phyloP scores from a whole-genome alignment of 2,113 vertebrate species.

The Brienomyrus longianalis region DNA sequence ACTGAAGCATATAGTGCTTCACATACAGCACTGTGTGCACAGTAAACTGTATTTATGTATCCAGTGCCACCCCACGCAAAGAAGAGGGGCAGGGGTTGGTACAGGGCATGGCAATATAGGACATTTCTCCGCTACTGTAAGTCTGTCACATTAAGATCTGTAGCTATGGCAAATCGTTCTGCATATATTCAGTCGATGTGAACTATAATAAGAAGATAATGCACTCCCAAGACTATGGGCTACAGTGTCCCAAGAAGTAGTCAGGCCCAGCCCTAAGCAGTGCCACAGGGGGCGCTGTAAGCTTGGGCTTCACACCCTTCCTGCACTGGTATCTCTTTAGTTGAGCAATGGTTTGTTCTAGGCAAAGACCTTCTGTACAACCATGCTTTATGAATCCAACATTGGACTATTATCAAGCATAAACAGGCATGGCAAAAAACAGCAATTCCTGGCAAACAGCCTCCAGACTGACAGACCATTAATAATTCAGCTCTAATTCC shows the following conservation, averaged over 20 bases:
- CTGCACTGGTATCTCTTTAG: not conserved
- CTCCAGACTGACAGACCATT: not conserved
- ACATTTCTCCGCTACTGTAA: not conserved
- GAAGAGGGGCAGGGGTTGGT: not conserved
- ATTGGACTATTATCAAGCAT: not conserved
- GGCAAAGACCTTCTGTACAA: not conserved
- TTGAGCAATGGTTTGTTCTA: not conserved
- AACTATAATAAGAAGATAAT: not conserved
- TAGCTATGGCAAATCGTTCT: not conserved
- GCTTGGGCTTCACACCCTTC: not conserved
- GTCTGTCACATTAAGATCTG: not conserved
- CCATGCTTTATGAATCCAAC: not conserved
- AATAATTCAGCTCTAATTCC: constrained; percentile 14
- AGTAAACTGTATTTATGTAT: not conserved
- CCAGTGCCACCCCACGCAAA: not conserved
- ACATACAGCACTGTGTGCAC: not conserved
- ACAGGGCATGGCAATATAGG: not conserved
- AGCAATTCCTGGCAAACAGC: constrained; percentile 35
- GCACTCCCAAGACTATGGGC: not conserved
- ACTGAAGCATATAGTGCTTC: not conserved
- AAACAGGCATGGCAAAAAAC: not conserved
- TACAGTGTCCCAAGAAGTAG: not conserved
- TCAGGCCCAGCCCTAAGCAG: not conserved
- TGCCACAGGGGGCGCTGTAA: not conserved
- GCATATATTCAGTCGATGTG: not conserved